phyloP scores from a whole-genome alignment of 35 echinoderm and acorn worm species.

The Lytechinus variegatus region DNA sequence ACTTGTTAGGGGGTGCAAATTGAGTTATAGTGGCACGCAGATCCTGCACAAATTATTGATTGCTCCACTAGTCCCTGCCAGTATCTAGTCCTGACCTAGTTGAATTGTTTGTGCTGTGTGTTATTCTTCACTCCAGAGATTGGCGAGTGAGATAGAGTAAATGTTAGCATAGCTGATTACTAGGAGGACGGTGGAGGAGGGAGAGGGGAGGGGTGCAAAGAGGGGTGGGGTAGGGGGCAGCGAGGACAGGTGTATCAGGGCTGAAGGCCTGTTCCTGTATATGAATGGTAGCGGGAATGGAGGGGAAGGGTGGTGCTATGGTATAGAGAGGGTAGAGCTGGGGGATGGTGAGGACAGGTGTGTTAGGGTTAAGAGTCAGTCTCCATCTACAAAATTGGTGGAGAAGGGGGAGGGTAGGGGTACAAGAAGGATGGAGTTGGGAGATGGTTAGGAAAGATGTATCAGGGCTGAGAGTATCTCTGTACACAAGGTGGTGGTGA shows the following conservation, averaged over 20 bases:
- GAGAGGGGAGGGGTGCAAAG: background rate
- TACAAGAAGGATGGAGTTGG: too few species aligned
- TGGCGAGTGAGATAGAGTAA: conserved; percentile 52
- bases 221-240: too few species aligned
- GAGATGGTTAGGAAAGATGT: too few species aligned
- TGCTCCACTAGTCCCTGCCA: conserved; percentile 14
- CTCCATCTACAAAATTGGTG: background rate
- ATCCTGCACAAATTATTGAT: conserved; percentile 51
- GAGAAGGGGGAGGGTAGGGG: background rate
- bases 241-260: background rate
- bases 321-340: background rate
- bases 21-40: conserved; percentile 36
- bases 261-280: background rate
- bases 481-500: background rate
- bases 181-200: background rate
- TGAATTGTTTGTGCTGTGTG: conserved; percentile 48
- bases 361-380: background rate
- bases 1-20: conserved; percentile 51
- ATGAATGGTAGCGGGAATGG: background rate
- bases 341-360: background rate
- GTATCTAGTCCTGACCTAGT: conserved; percentile 43
- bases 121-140: conserved; percentile 57
- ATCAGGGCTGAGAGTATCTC: background rate
- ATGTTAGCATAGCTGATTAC: conserved; percentile 58
- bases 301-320: background rate